Conservation (phyloP, 23 tunicate genomes). For the Trididemnum clinides region DNA sequence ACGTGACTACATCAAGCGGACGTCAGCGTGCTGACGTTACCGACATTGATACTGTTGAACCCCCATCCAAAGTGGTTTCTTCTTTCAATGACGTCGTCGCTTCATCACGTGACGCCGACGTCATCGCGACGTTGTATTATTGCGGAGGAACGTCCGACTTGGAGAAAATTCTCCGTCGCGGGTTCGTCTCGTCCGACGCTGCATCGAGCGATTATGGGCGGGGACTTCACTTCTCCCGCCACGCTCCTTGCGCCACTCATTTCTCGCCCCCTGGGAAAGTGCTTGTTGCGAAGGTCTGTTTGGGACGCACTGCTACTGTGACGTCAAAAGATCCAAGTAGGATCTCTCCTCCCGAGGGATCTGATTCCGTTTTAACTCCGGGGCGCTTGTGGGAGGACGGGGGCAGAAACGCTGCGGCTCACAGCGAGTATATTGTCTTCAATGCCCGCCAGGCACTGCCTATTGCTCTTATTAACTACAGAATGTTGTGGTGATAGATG, state of each 20-base stretch:
- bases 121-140: constrained; percentile 49
- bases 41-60: neutral
- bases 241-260: constrained; percentile 54
- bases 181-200: constrained; percentile 36
- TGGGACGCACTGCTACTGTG: constrained; percentile 48
- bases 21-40: constrained; percentile 11
- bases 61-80: neutral
- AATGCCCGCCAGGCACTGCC: constrained; percentile 35
- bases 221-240: constrained; percentile 54
- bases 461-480: constrained; percentile 40
- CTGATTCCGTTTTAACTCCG: constrained; percentile 55
- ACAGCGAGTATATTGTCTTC: constrained; percentile 59
- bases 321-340: constrained; percentile 33
- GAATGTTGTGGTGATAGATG: too few species aligned
- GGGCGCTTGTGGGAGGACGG: constrained; percentile 42
- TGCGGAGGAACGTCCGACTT: neutral
- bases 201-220: constrained; percentile 46
- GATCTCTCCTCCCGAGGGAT: constrained; percentile 45
- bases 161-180: constrained; percentile 3
- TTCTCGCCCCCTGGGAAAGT: constrained; percentile 47
- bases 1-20: constrained; percentile 7
- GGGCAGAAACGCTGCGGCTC: neutral
- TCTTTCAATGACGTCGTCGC: constrained; percentile 1
- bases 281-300: constrained; percentile 59
- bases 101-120: constrained; percentile 43